Evolutionary conservation across 2,797 vertebrate genomes (phyloP).

Genomic region (Melanotaenia pygmaea): DNA sequence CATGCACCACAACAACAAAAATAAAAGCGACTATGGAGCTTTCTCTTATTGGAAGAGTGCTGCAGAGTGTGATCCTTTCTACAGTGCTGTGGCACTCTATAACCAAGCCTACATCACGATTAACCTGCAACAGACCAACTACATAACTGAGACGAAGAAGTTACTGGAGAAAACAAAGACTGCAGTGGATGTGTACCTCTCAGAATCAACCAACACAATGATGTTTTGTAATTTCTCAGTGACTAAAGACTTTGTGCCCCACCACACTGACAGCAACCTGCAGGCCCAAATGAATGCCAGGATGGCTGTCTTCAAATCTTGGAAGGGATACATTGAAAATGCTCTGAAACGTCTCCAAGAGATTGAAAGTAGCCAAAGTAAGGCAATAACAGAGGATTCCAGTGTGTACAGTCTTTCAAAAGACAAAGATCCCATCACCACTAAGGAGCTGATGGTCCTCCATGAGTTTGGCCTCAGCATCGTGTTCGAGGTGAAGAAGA

Average conservation of each 20-base stretch:
- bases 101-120: conserved; percentile 37
- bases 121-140: conserved; percentile 1
- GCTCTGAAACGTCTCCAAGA: background rate
- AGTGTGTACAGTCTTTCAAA: conserved; percentile 20
- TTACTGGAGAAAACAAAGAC: conserved; percentile 7
- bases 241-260: background rate
- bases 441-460: background rate
- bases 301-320: conserved; percentile 25
- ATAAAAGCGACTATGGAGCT: conserved; percentile 14
- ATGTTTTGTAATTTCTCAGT: conserved; percentile 12
- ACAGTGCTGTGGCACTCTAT: conserved; percentile 32
- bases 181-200: conserved; percentile 25
- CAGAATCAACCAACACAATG: conserved; percentile 30
- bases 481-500: conserved; percentile 19
- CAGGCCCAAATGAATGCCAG: conserved; percentile 27
- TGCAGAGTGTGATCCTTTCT: conserved; percentile 1
- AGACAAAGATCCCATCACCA: conserved; percentile 20
- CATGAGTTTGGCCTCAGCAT: background rate
- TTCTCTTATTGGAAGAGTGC: conserved; percentile 6
- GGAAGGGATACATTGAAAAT: conserved; percentile 14
- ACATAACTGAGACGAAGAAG: background rate
- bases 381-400: conserved; percentile 1
- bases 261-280: conserved; percentile 16
- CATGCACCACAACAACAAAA: conserved; percentile 8
- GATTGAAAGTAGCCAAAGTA: fast-evolving